A percentile compares a stretch with the other conserved stretches of the same genome.
phyloP scores from a whole-genome alignment of 92 coral and sea anemone species.

The Epizoanthus illoricatus region DNA sequence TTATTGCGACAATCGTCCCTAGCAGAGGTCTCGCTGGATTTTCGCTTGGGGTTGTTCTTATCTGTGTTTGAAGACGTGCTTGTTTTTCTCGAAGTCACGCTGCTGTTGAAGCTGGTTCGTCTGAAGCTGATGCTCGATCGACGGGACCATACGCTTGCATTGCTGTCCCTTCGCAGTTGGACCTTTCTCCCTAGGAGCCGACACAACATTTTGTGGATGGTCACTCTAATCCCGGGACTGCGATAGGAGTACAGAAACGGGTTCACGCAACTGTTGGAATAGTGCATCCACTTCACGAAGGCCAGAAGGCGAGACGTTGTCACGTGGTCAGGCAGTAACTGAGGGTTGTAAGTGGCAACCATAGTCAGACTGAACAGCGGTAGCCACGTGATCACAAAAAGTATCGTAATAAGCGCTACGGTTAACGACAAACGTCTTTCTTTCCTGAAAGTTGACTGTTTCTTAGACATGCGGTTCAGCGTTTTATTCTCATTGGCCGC shows the following conservation, averaged over 20 bases:
- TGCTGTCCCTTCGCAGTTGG: background rate
- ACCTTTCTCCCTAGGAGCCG: slow-evolving; percentile 48
- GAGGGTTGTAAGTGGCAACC: slow-evolving; percentile 62
- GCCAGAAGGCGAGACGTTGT: slow-evolving; percentile 61
- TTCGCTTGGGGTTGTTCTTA: background rate
- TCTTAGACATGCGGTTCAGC: background rate
- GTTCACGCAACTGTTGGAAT: slow-evolving; percentile 80
- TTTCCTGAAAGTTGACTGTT: background rate
- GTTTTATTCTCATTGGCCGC: background rate
- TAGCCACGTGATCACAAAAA: slow-evolving; percentile 79
- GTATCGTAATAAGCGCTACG: slow-evolving; percentile 64
- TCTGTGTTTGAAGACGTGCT: slow-evolving; percentile 1
- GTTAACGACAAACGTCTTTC: slow-evolving; percentile 67
- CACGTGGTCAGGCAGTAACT: slow-evolving; percentile 53
- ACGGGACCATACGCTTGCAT: slow-evolving; percentile 1
- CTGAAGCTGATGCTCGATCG: slow-evolving; percentile 18
- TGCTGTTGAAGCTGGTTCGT: slow-evolving; percentile 1
- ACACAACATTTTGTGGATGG: slow-evolving; percentile 53
- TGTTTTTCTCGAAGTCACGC: slow-evolving; percentile 2
- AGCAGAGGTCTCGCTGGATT: background rate
- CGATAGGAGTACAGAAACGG: slow-evolving; percentile 92
- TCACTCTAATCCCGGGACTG: slow-evolving; percentile 62
- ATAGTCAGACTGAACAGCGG: slow-evolving; percentile 69
- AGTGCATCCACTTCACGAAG: slow-evolving; percentile 96
- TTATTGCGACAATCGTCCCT: background rate